phyloP scores from a whole-genome alignment of 1,140 invertebrate genomes.

The Caenorhabditis briggsae region DNA sequence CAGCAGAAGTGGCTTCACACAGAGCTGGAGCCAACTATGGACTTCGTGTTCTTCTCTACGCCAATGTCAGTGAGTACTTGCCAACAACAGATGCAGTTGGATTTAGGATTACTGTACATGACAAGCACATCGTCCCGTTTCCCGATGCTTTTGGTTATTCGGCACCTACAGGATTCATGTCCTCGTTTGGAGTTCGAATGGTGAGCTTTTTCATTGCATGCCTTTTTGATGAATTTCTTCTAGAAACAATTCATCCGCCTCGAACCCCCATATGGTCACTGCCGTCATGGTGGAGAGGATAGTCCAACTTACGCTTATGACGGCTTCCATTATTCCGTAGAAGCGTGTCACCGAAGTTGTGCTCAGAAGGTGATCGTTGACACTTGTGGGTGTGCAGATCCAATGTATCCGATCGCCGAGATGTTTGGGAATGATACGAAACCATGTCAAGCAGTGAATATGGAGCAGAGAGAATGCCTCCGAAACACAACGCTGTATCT shows the following conservation, averaged over 20 bases:
- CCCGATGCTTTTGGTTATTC: constrained; percentile 77
- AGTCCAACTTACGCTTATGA: constrained; percentile 72
- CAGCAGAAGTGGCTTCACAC: constrained; percentile 72
- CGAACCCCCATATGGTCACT: constrained; percentile 73
- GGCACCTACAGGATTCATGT: constrained; percentile 77
- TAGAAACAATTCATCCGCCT: constrained; percentile 77
- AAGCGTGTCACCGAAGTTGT: constrained; percentile 77
- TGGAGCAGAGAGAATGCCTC: constrained; percentile 71
- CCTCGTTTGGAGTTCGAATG: constrained; percentile 77
- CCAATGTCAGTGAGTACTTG: constrained; percentile 77
- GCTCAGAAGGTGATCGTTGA: constrained; percentile 75
- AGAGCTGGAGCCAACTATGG: constrained; percentile 77
- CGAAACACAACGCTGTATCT: constrained; percentile 74
- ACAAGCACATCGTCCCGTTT: constrained; percentile 77
- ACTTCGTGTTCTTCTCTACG: constrained; percentile 74
- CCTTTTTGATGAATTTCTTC: constrained; percentile 8
- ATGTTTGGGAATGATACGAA: constrained; percentile 15
- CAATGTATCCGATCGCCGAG: constrained; percentile 66
- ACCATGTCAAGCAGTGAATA: constrained; percentile 52
- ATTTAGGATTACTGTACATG: constrained; percentile 77
- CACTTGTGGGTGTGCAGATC: constrained; percentile 76
- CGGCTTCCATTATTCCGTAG: constrained; percentile 77
- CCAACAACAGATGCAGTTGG: constrained; percentile 77
- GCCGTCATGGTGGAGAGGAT: constrained; percentile 74
- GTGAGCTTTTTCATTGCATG: constrained; percentile 51